Conservation (phyloP, 2,888 invertebrate genomes). For the Caenorhabditis macrosperma region DNA sequence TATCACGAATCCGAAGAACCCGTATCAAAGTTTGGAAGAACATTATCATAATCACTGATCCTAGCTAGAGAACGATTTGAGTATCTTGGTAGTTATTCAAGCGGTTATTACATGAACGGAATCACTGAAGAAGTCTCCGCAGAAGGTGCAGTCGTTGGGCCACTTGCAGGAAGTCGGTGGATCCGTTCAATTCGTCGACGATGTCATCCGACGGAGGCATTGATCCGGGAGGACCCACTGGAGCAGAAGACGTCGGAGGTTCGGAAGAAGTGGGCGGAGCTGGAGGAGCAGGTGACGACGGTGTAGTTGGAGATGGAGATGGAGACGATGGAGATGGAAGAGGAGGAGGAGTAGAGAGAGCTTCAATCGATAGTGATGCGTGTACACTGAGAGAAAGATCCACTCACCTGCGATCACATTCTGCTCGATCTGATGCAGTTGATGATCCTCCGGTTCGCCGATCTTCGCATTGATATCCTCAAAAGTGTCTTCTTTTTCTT, state of each 20-base stretch:
- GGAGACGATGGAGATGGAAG: slow-evolving; percentile 16
- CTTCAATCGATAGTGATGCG: not conserved
- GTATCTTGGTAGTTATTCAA: slow-evolving; percentile 46
- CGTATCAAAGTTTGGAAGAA: slow-evolving; percentile 36
- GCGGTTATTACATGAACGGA: slow-evolving; percentile 27
- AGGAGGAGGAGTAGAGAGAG: slow-evolving; percentile 26
- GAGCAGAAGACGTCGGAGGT: not conserved
- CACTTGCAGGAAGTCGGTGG: slow-evolving; percentile 53
- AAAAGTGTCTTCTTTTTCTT: too few relatives aligned
- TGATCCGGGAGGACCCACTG: slow-evolving; percentile 46
- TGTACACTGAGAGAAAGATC: too few relatives aligned
- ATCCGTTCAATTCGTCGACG: slow-evolving; percentile 53
- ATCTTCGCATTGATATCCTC: slow-evolving; percentile 16
- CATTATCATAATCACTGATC: not conserved
- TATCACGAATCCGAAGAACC: slow-evolving; percentile 21
- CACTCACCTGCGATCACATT: slow-evolving; percentile 53
- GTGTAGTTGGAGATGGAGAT: not conserved
- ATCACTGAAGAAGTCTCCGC: slow-evolving; percentile 46
- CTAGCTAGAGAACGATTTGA: slow-evolving; percentile 23
- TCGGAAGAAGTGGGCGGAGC: slow-evolving; percentile 22
- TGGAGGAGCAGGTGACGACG: slow-evolving; percentile 20
- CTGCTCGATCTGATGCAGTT: slow-evolving; percentile 45
- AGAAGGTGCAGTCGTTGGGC: slow-evolving; percentile 51
- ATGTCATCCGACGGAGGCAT: slow-evolving; percentile 58
- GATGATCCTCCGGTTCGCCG: slow-evolving; percentile 3